A percentile compares a stretch with the other conserved stretches of the same genome.
phyloP scores from a whole-genome alignment of 2,113 vertebrate genomes.

The Cygnus atratus region DNA sequence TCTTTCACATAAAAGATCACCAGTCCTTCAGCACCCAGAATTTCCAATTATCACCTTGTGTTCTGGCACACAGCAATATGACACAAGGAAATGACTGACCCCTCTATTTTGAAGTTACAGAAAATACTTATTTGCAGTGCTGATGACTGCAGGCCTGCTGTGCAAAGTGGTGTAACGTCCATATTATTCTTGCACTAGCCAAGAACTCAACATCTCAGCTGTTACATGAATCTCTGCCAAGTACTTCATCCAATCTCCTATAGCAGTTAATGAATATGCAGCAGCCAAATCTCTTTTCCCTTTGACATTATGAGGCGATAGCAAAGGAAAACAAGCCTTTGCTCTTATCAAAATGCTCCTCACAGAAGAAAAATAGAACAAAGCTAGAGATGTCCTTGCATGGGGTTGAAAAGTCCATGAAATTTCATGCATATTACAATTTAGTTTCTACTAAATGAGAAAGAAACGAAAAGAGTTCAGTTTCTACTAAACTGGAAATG shows the following conservation, averaged over 20 bases:
- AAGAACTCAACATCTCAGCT: conserved; percentile 47
- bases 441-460: neutral
- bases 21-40: neutral
- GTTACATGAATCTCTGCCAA: conserved; percentile 33
- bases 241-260: neutral
- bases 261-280: conserved; percentile 38
- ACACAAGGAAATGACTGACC: neutral
- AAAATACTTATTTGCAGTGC: neutral
- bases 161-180: neutral
- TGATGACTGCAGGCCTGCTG: conserved; percentile 17
- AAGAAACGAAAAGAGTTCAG: neutral
- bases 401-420: neutral
- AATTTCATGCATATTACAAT: neutral
- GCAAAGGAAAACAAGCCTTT: conserved; percentile 18
- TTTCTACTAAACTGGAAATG: neutral
- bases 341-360: neutral
- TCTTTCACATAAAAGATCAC: neutral
- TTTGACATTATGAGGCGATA: conserved; percentile 11
- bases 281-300: conserved; percentile 17
- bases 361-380: neutral
- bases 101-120: neutral
- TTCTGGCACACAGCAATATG: neutral
- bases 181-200: neutral
- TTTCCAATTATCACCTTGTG: neutral
- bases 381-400: neutral